phyloP scores from a whole-genome alignment of 2,797 vertebrate genomes.

The Lophotriccus pileatus region DNA sequence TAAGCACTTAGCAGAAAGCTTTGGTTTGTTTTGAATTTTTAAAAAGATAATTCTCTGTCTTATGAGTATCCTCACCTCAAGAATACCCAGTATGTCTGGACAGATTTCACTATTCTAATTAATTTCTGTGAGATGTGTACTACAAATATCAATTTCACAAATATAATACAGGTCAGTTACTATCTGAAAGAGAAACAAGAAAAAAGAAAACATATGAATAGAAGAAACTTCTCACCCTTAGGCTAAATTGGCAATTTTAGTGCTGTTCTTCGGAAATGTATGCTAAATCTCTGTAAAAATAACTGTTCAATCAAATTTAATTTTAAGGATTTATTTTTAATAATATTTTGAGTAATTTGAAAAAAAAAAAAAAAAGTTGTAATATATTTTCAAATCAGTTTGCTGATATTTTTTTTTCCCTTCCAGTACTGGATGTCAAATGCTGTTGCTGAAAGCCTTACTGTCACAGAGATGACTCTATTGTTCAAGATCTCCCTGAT shows the following conservation, averaged over 20 bases:
- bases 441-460: not conserved
- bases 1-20: not conserved
- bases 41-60: not conserved
- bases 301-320: not conserved
- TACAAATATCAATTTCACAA: constrained; percentile 50
- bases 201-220: not conserved
- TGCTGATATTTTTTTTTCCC: not conserved
- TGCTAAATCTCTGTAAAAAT: not conserved
- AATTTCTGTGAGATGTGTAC: constrained; percentile 11
- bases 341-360: not conserved
- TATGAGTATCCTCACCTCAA: constrained; percentile 3
- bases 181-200: not conserved
- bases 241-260: not conserved
- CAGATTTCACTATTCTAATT: constrained; percentile 25
- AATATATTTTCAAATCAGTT: not conserved
- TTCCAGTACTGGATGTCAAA: not conserved
- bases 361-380: not conserved
- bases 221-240: not conserved
- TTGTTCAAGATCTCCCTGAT: not conserved
- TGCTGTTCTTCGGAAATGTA: not conserved
- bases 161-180: not conserved
- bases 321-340: not conserved
- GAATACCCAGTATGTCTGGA: not conserved
- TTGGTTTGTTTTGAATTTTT: not conserved
- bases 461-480: not conserved